Conservation (phyloP, 2,797 vertebrate genomes). For the Artibeus lituratus region DNA sequence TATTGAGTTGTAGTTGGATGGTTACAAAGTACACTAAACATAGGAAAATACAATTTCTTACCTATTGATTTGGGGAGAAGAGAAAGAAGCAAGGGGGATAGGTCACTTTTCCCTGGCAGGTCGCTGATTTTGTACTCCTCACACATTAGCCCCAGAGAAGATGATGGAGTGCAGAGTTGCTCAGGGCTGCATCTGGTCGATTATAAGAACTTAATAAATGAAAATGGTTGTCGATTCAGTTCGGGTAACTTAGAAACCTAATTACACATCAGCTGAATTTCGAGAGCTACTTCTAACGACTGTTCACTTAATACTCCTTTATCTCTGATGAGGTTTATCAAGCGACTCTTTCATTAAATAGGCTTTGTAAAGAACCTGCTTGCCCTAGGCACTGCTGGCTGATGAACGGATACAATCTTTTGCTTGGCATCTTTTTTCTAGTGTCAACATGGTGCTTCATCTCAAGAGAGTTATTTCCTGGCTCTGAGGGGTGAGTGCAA, state of each 20-base stretch:
- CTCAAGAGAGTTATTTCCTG: background rate
- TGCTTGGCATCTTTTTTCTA: background rate
- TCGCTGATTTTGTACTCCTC: background rate
- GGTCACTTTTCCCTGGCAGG: background rate
- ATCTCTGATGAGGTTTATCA: background rate
- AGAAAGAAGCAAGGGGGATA: background rate
- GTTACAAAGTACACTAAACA: background rate
- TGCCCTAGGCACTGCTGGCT: background rate
- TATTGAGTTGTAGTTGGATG: background rate
- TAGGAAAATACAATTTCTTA: background rate
- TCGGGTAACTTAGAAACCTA: conserved; percentile 20
- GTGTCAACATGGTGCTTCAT: background rate
- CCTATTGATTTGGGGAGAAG: background rate
- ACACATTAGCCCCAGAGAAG: background rate
- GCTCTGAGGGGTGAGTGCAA: background rate
- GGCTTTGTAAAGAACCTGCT: background rate
- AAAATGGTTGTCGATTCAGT: background rate
- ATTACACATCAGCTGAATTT: background rate
- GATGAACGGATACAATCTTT: background rate
- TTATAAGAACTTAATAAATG: background rate
- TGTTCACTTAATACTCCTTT: background rate
- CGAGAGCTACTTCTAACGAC: background rate
- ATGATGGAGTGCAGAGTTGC: background rate
- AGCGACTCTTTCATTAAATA: background rate
- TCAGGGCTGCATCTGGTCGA: background rate